Evolutionary conservation across 30 jellyfish, hydroid and myxozoan genomes (phyloP), one percentile per base, ranked within the genome.

Genomic region (Aurelia coerulea): DNA sequence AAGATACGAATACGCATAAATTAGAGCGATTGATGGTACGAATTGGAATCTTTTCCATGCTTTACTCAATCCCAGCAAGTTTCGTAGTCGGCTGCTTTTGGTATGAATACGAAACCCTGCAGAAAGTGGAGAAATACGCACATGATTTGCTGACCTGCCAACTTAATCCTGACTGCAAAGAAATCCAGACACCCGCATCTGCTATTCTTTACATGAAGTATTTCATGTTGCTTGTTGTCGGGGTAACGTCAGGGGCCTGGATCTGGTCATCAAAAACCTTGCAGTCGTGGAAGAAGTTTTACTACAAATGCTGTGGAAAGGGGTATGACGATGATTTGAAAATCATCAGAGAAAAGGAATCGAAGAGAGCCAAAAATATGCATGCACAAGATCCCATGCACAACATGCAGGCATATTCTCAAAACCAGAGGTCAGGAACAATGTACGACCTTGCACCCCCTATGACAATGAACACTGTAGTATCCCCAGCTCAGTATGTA

Each of bases 191-290:
- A 2, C 91, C 92, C n/a, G 52, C 86, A 56, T 54, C 88, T 17
- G 97, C 93, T 9, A 80, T 92, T 16, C 51, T 87, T 29, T 92
- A 74, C 84, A 63, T 92, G 92, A 90, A 89, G 88, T 81, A 92
- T 73, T 92, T 92, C 90, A 92, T 92, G 98, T 68, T 92, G 63
- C 77, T 92, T 14, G 98, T 88, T 8, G 98, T 92, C 56, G 98
- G 98, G 37, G 97, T 92, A 72, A 92, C 98, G 52, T 85, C 97
- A 19, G 98, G 98, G 60, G 95, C 91, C 49, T 92, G 98, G 98
- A 92, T 92, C 53, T 92, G 98, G 98, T 86, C 98, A 33, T 87
- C 98, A 16, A 92, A 92, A 56, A 92, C 98, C 42, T 65, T 92
- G 65, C 83, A 72, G 64, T 92, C 98, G 10, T 92, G 98, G 98